These are phyloP conservation scores for Epinephelus lanceolatus DNA, from an alignment of 2,113 vertebrate genomes.

Conservation along the genomic window DNA sequence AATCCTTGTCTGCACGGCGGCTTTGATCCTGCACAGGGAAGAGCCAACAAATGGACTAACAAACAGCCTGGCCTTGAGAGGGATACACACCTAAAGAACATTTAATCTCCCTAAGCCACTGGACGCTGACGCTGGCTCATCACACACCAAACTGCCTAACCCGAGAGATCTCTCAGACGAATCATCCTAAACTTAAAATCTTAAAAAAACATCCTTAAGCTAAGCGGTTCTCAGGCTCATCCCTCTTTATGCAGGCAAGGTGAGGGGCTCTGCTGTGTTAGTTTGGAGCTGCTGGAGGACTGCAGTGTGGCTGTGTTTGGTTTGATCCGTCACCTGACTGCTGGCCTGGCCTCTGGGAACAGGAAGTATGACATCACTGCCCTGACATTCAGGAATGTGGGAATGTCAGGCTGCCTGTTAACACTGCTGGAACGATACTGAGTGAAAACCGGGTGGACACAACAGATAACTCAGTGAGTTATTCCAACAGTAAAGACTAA, in stretches of 20 bases:
- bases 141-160: slow-evolving; percentile 46
- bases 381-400: slow-evolving; percentile 82
- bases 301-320: slow-evolving; percentile 52
- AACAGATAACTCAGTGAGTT: slow-evolving; percentile 31
- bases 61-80: slow-evolving; percentile 56
- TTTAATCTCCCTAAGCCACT: slow-evolving; percentile 70
- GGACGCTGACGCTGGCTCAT: slow-evolving; percentile 62
- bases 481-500: slow-evolving; percentile 14
- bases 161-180: slow-evolving; percentile 34
- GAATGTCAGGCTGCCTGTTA: slow-evolving; percentile 75
- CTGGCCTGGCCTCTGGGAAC: slow-evolving; percentile 72
- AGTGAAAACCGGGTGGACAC: slow-evolving; percentile 42
- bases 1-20: slow-evolving; percentile 18
- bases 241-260: slow-evolving; percentile 21
- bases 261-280: slow-evolving; percentile 13
- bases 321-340: slow-evolving; percentile 74
- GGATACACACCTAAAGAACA: slow-evolving; percentile 65
- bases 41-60: slow-evolving; percentile 63
- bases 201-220: slow-evolving; percentile 53
- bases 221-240: slow-evolving; percentile 35
- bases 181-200: slow-evolving; percentile 58
- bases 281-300: slow-evolving; percentile 15
- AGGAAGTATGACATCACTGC: slow-evolving; percentile 83
- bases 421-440: slow-evolving; percentile 47
- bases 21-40: slow-evolving; percentile 60